phyloP scores from a whole-genome alignment of 2,888 invertebrate genomes.

The Uloborus plumipes region DNA sequence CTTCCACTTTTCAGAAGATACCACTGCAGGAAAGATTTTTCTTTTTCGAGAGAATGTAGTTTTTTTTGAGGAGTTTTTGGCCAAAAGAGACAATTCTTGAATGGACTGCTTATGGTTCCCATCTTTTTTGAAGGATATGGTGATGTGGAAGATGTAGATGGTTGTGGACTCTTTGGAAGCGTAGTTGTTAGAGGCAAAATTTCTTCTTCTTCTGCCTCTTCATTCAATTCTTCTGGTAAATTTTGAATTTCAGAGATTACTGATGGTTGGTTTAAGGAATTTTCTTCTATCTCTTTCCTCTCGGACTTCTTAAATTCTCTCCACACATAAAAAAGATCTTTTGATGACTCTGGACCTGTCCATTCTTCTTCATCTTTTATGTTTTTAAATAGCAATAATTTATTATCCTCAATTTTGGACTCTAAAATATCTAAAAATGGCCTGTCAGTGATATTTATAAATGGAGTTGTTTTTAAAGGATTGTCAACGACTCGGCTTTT shows the following conservation, averaged over 20 bases:
- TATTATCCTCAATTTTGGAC: neutral
- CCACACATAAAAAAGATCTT: neutral
- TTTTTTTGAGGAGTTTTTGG: conserved; percentile 1
- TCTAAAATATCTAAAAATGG: conserved; percentile 3
- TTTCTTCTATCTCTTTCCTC: neutral
- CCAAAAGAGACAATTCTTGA: neutral
- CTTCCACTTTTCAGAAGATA: neutral
- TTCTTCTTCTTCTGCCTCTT: neutral
- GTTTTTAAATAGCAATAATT: neutral
- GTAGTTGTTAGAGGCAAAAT: neutral
- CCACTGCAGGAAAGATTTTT: neutral
- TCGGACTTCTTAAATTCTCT: neutral
- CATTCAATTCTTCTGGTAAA: neutral
- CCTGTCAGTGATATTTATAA: neutral
- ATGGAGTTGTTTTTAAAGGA: neutral
- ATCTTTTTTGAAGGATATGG: neutral
- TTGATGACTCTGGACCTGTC: neutral
- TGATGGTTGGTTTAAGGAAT: neutral
- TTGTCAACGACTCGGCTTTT: neutral
- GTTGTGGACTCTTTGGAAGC: neutral
- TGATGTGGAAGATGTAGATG: neutral
- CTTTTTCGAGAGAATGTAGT: neutral
- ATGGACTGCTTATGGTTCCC: conserved; percentile 3
- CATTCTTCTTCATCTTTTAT: neutral
- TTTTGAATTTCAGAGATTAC: neutral